Evolutionary conservation across 2,888 invertebrate species (phyloP).

Genomic region (Drosophila paranaensis): DNA sequence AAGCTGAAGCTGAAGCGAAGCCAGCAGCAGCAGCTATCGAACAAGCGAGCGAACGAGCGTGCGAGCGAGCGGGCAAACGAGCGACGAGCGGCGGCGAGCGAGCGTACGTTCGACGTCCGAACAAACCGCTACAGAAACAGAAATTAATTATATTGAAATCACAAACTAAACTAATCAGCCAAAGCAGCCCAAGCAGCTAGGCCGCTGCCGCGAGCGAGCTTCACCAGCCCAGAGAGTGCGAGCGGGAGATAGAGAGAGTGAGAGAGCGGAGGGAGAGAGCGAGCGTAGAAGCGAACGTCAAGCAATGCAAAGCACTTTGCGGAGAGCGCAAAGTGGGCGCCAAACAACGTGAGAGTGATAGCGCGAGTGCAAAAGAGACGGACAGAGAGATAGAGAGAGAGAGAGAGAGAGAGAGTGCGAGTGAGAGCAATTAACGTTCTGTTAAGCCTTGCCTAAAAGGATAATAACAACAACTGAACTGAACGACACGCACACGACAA

Average conservation of each 20-base stretch:
- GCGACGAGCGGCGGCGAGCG: constrained; percentile 36
- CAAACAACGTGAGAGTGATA: constrained; percentile 10
- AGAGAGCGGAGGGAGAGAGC: background rate
- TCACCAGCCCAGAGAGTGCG: constrained; percentile 15
- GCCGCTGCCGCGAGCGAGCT: constrained; percentile 50
- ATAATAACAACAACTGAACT: constrained; percentile 32
- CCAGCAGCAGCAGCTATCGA: constrained; percentile 29
- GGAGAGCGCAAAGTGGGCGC: constrained; percentile 26
- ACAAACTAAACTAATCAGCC: constrained; percentile 79
- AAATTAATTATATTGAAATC: constrained; percentile 79
- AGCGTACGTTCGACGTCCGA: constrained; percentile 67
- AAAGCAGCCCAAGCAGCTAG: constrained; percentile 49
- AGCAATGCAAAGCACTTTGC: constrained; percentile 19
- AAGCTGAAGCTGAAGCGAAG: constrained; percentile 43
- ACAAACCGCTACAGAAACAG: constrained; percentile 77
- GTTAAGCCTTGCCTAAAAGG: constrained; percentile 46
- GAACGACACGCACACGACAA: constrained; percentile 5
- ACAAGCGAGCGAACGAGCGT: constrained; percentile 22
- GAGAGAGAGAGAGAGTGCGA: constrained; percentile 13
- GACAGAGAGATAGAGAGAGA: background rate
- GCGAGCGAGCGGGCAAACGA: constrained; percentile 19
- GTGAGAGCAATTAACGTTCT: constrained; percentile 32
- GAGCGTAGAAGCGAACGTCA: background rate
- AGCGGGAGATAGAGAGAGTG: background rate
- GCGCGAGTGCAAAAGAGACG: constrained; percentile 10